phyloP scores from a whole-genome alignment of 2,888 invertebrate genomes.

The Agrenia bidenticulata region DNA sequence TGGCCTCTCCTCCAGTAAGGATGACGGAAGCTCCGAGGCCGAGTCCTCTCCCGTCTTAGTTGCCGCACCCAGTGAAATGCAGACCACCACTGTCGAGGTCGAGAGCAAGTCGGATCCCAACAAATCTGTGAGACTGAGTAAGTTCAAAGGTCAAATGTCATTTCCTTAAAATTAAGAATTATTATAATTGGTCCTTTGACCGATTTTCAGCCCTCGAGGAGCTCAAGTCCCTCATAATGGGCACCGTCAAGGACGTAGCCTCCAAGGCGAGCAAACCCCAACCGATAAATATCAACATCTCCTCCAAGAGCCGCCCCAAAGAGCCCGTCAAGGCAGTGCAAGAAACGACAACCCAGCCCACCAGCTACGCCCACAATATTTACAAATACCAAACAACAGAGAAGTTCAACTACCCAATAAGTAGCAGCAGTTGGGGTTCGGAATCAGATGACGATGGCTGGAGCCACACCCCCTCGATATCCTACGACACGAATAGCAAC shows the following conservation, averaged over 20 bases:
- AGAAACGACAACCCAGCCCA: background rate
- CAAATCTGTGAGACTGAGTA: slow-evolving; percentile 15
- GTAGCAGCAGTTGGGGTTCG: background rate
- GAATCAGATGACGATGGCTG: background rate
- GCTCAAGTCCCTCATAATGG: slow-evolving; percentile 2
- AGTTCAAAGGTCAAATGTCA: background rate
- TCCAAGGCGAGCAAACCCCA: background rate
- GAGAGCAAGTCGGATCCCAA: slow-evolving; percentile 10
- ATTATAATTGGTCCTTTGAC: background rate
- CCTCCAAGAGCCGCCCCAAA: background rate
- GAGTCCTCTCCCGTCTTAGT: background rate
- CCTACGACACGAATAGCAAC: background rate
- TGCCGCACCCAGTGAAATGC: slow-evolving; percentile 7
- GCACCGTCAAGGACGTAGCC: slow-evolving; percentile 10
- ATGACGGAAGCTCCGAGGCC: background rate
- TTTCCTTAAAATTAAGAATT: background rate
- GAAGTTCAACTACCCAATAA: background rate
- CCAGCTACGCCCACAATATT: background rate
- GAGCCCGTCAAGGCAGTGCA: background rate
- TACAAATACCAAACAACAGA: background rate
- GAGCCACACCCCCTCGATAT: background rate
- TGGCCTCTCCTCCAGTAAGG: slow-evolving; percentile 9
- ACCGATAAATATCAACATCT: slow-evolving; percentile 10
- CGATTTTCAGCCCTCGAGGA: slow-evolving; percentile 1
- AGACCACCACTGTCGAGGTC: background rate